phyloP scores from a whole-genome alignment of 2,113 vertebrate species.

The Balaenoptera acutorostrata region DNA sequence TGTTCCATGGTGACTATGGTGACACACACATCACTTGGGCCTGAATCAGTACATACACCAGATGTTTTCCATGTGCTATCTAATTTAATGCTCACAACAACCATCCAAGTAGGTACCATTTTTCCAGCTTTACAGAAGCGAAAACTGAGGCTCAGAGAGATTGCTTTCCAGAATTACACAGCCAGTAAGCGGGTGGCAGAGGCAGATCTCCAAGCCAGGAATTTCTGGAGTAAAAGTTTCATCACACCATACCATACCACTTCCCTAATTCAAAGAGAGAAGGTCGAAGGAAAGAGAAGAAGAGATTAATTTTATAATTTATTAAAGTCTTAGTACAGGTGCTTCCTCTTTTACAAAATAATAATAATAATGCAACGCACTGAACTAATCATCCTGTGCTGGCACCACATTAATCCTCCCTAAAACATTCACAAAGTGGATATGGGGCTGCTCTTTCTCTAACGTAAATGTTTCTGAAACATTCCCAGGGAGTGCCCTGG shows the following conservation, averaged over 20 bases:
- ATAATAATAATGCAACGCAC: not conserved
- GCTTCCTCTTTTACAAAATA: not conserved
- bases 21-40: not conserved
- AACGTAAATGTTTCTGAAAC: not conserved
- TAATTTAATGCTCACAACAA: not conserved
- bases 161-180: not conserved
- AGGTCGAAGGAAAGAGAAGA: not conserved
- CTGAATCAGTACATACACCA: not conserved
- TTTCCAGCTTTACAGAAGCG: not conserved
- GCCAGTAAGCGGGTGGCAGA: not conserved
- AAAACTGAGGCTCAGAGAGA: not conserved
- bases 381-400: not conserved
- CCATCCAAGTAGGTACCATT: not conserved
- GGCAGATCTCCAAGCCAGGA: not conserved
- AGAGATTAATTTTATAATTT: not conserved
- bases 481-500: not conserved
- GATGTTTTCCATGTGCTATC: not conserved
- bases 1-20: rapidly evolving
- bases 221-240: not conserved
- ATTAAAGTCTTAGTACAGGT: not conserved
- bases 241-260: not conserved
- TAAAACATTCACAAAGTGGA: not conserved
- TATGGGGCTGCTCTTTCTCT: not conserved
- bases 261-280: not conserved
- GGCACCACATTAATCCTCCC: not conserved